Base-by-base conservation (phyloP, 2,113 vertebrate genomes). In the Varanus komodoensis region DNA sequence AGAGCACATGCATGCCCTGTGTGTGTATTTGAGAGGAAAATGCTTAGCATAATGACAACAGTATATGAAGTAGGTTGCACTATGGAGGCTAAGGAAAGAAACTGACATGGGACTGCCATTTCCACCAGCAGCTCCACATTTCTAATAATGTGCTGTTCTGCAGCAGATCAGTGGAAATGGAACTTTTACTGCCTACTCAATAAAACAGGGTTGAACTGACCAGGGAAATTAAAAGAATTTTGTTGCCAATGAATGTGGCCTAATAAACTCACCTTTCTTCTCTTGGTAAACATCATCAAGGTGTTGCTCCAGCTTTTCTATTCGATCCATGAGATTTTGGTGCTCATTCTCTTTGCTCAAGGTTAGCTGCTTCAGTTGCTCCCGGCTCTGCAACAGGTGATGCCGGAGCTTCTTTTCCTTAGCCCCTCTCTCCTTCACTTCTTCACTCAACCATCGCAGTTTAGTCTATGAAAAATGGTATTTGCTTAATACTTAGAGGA, bases 381-480 rank as follows among this genome's bases (percentile, higher is more conserved):
- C 98, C 91, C 95, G 97, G 93, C 97, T 97, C 90, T 98, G 97
- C 68, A 97, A 95, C 14, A 98, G 95, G 84, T 97, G 97, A 80
- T 93, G 96, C 88, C 94, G 96, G 34, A 98, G 94, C 69, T 95
- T 98, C 91, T 96, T 97, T 88, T 98, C 98, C 92, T 96, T 97
- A 48, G 52, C 96, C 87, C 98, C 97, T 75, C 97, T 95, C 89
- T 99, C 98, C 48, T 95, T 97, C 94, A 98, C 95, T 92, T 99
- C 99, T 93, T 99, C 98, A n/a, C 98, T 98, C 67, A 99, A 96
- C 99, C 98, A 99, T 79, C 98, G 97, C 92, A 98, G 97, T 80
- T 98, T 98, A 79, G 97, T 98, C 98, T 98, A 90, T 0, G 64
- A 93, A 89, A 85, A 88, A 93, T 84, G 1, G 73, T 69, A 89